phyloP scores from a whole-genome alignment of 2,888 invertebrate species.

The Orthosia gothica region DNA sequence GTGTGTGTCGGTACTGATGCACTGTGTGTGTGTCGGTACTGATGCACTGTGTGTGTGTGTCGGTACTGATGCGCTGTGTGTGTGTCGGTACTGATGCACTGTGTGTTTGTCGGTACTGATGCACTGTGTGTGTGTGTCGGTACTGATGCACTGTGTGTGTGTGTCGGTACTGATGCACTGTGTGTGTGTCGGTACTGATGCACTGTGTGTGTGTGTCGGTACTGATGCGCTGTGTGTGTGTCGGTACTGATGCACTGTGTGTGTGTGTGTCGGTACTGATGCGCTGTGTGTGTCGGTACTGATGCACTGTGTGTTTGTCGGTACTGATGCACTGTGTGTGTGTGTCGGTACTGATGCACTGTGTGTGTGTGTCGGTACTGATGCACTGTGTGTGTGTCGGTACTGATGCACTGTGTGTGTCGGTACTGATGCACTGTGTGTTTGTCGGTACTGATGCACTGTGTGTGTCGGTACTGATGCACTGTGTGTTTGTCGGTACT shows the following conservation, averaged over 20 bases:
- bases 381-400: background rate
- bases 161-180: background rate
- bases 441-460: background rate
- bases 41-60: background rate
- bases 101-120: background rate
- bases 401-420: background rate
- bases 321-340: background rate
- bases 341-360: background rate
- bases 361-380: background rate
- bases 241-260: background rate
- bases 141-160: background rate
- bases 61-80: background rate
- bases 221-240: background rate
- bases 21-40: background rate
- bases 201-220: background rate
- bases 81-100: background rate
- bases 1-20: background rate
- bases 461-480: background rate
- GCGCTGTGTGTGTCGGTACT: too few relatives aligned
- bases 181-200: background rate
- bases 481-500: background rate
- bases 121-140: too few relatives aligned
- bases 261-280: too few relatives aligned
- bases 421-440: background rate
- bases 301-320: background rate